phyloP scores from a whole-genome alignment of 1,140 invertebrate genomes.

The Leptoteleia sp. region DNA sequence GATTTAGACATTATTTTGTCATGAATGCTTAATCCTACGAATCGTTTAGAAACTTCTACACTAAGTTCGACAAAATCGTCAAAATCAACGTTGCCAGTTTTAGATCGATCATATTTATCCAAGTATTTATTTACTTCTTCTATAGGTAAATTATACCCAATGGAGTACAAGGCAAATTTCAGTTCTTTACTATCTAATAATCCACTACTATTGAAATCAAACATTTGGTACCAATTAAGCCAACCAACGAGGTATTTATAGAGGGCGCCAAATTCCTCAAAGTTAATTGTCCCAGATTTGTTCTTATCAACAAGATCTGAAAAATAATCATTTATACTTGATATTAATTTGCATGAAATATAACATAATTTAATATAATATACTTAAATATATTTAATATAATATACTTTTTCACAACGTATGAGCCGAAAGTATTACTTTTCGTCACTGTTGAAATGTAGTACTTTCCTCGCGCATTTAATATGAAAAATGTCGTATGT shows the following conservation, averaged over 20 bases:
- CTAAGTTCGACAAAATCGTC: slow-evolving; percentile 36
- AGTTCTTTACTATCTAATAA: slow-evolving; percentile 29
- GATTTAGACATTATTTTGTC: slow-evolving; percentile 2
- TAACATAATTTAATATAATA: neutral
- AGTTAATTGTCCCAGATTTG: slow-evolving; percentile 25
- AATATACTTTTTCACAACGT: too few species aligned
- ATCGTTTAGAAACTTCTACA: slow-evolving; percentile 14
- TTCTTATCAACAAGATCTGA: slow-evolving; percentile 38
- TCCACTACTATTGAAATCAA: slow-evolving; percentile 26
- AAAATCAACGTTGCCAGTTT: slow-evolving; percentile 35
- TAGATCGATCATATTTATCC: slow-evolving; percentile 22
- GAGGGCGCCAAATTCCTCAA: slow-evolving; percentile 30
- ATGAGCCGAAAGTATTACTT: too few species aligned
- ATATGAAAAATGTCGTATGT: too few species aligned
- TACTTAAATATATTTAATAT: too few species aligned
- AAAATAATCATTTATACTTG: neutral
- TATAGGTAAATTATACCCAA: slow-evolving; percentile 18
- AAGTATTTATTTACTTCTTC: slow-evolving; percentile 16
- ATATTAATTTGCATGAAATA: neutral
- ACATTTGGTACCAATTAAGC: slow-evolving; percentile 21
- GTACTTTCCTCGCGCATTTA: too few species aligned
- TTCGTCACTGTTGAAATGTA: too few species aligned
- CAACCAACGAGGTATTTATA: slow-evolving; percentile 25
- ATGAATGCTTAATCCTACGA: slow-evolving; percentile 10
- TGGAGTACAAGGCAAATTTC: slow-evolving; percentile 17